These are phyloP conservation scores for Acleris holmiana DNA, from an alignment of 2,888 invertebrate species.

Conservation along the genomic window DNA sequence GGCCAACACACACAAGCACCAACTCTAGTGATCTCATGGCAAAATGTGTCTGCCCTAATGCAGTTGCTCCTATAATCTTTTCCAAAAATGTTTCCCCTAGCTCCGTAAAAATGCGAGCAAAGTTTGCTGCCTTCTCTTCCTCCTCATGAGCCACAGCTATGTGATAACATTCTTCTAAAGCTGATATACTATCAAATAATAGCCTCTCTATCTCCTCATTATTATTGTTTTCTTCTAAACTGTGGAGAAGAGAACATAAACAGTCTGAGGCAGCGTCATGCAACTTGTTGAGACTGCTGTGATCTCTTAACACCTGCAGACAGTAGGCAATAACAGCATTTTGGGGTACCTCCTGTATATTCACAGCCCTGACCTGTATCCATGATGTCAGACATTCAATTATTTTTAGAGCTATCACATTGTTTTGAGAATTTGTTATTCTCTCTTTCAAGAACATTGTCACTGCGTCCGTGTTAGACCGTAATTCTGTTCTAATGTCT, in stretches of 20 bases:
- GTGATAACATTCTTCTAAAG: conserved; percentile 94
- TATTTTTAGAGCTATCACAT: conserved; percentile 88
- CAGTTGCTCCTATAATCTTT: conserved; percentile 89
- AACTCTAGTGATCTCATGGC: conserved; percentile 94
- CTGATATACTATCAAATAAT: conserved; percentile 91
- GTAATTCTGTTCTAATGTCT: conserved; percentile 92
- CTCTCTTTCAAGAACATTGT: conserved; percentile 92
- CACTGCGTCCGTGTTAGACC: conserved; percentile 89
- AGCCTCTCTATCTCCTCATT: conserved; percentile 90
- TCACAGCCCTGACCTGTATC: conserved; percentile 93
- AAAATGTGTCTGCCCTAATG: conserved; percentile 87
- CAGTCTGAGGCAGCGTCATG: conserved; percentile 97
- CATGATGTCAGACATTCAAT: conserved; percentile 96
- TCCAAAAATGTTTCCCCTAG: conserved; percentile 95
- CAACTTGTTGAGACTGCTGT: conserved; percentile 85
- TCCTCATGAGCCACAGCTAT: conserved; percentile 96
- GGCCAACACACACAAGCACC: conserved; percentile 95
- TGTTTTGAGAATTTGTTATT: conserved; percentile 87
- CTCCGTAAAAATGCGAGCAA: conserved; percentile 97
- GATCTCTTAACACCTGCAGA: conserved; percentile 87
- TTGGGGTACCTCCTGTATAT: conserved; percentile 89
- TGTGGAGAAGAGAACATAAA: conserved; percentile 93
- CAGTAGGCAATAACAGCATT: conserved; percentile 89
- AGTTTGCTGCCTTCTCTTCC: conserved; percentile 96
- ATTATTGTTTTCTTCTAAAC: conserved; percentile 90